A percentile compares a stretch with the other conserved stretches of the same genome.
Evolutionary conservation across 2,888 invertebrate genomes (phyloP).

Genomic region (Choreutis nemorana): DNA sequence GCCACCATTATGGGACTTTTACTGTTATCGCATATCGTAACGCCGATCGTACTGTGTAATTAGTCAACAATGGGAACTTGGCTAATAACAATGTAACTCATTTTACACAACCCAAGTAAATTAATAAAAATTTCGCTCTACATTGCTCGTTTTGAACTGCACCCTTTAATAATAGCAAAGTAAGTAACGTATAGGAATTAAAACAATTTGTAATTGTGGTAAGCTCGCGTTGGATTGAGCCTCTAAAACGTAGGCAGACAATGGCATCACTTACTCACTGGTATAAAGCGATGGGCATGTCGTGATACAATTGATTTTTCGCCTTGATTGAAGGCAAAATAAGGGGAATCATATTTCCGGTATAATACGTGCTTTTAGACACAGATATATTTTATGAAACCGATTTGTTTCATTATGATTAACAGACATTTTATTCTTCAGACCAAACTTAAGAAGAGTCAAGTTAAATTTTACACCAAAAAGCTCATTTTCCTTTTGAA

Average conservation of each 20-base stretch:
- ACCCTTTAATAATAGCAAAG: neutral
- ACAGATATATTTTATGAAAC: no score
- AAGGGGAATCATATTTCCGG: no score
- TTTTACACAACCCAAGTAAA: neutral
- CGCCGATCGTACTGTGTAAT: slow-evolving; percentile 41
- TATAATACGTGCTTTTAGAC: no score
- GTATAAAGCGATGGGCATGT: slow-evolving; percentile 37
- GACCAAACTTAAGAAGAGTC: slow-evolving; percentile 20
- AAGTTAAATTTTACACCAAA: no score
- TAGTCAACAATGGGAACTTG: slow-evolving; percentile 39
- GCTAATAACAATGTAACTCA: slow-evolving; percentile 21
- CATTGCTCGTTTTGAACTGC: neutral
- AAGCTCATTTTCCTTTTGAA: no score
- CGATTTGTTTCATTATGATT: no score
- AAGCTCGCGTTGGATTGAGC: neutral
- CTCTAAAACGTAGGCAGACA: slow-evolving; percentile 30
- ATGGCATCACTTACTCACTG: slow-evolving; percentile 30
- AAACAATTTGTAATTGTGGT: neutral
- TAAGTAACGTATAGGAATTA: neutral
- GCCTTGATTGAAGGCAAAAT: no score
- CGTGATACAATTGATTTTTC: slow-evolving; percentile 40
- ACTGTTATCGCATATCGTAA: slow-evolving; percentile 60
- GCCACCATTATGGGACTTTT: slow-evolving; percentile 48
- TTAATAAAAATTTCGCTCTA: neutral
- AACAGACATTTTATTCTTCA: slow-evolving; percentile 24